Evolutionary conservation across 37 sponge, comb jelly and placozoan species (phyloP), one percentile per base, ranked within the genome.

Genomic region (Halisarca cf. caerulea): DNA sequence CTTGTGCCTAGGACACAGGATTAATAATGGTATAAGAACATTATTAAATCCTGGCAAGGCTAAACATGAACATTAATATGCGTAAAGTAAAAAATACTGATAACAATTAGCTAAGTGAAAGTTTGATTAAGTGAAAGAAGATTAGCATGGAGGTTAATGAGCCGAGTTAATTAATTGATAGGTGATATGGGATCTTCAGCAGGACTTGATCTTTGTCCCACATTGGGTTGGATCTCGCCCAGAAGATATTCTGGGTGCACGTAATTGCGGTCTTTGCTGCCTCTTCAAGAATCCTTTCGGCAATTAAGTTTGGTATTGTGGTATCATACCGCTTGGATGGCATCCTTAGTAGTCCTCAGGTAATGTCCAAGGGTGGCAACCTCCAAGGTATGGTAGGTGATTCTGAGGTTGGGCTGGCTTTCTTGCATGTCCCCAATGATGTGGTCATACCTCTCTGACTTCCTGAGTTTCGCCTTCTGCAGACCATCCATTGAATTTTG

Each of bases 1-100:
- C n/a, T 62, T 62, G 64, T 62, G 64, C 64, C 64, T 62, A 62
- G 64, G 64, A 62, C 64, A 62, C 64, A 62, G 64, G 64, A 30
- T 62, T 15, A 15, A 62, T 62, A 62, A 62, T 62, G 64, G 64
- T 62, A 30, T 15, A 62, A 15, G 15, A 62, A 62, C 6, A 55
- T 11, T 17, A 62, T 62, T 62, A 62, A 62, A 62, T 62, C 64
- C 64, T 62, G 64, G n/a, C 64, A 62, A 20, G 64, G 64, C 64
- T 62, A 7, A 62, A 30, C 7, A 62, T 62, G 5, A 30, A 6
- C 5, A 20, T 62, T 20, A 47, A 47, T 47, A 23, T n/a, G 64
- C 15, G n/a, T 23, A 62, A 62, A 20, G 15, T 20, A 20, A 62
- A n/a, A 20, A 62, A 28, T 15, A 15, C 9, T 20, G 15, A 30